A percentile compares a stretch with the other conserved stretches of the same genome.
These are phyloP conservation scores for Phenganax stokvisi DNA, from an alignment of 92 coral and sea anemone species.

Conservation along the genomic window DNA sequence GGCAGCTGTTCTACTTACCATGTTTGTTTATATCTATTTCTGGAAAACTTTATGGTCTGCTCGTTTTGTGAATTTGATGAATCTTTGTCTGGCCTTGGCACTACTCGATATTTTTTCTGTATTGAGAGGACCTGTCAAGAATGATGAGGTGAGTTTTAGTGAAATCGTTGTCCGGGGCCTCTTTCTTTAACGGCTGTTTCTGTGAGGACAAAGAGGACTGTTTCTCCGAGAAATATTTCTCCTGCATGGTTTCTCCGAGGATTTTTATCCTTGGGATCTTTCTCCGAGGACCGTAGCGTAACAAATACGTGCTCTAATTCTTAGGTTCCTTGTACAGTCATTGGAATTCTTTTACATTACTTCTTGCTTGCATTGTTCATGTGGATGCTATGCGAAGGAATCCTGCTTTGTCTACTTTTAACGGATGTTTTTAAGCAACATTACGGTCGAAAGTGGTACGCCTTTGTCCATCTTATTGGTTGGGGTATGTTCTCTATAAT, in stretches of 20 bases:
- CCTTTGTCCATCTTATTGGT: conserved; percentile 59
- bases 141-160: conserved; percentile 14
- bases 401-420: conserved; percentile 60
- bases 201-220: no score
- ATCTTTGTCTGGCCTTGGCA: conserved; percentile 75
- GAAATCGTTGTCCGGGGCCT: no score
- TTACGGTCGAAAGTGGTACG: conserved; percentile 41
- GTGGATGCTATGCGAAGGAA: conserved; percentile 89
- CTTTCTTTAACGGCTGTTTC: no score
- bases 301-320: neutral
- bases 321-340: conserved; percentile 64
- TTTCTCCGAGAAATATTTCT: no score
- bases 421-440: conserved; percentile 52
- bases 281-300: no score
- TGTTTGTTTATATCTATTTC: conserved; percentile 56
- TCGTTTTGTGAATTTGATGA: conserved; percentile 64
- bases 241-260: no score
- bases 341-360: conserved; percentile 70
- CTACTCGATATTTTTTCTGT: conserved; percentile 67
- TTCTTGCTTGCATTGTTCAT: conserved; percentile 72
- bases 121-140: conserved; percentile 26
- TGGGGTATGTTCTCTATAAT: conserved; percentile 60
- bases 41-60: conserved; percentile 72
- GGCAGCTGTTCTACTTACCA: conserved; percentile 72
- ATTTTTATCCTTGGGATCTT: no score